Base-by-base conservation (phyloP, 2,113 vertebrate species). In the Oxyura jamaicensis region DNA sequence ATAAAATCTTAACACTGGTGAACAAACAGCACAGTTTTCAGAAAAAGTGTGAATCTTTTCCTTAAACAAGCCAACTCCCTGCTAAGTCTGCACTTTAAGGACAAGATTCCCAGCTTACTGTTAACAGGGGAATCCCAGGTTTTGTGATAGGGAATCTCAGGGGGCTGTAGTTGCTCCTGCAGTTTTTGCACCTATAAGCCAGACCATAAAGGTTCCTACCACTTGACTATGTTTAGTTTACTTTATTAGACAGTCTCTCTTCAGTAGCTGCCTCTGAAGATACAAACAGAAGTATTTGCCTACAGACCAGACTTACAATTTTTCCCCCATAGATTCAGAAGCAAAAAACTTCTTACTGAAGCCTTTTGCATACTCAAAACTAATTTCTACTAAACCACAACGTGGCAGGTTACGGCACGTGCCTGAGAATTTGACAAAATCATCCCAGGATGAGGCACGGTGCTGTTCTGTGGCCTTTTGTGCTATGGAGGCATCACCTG, bases 181-280 rank as follows among this genome's bases (percentile, higher is more conserved):
- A 82, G n/a, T 36, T 89, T 31, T 67, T 84, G n/a, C 35, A 28
- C 13, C 56, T 50, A 0, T 3, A 35, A 66, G 12, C 67, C 41
- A 72, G 60, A 36, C 48, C 17, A 2, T 29, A n/a, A 46, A 66
- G 50, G 36, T 52, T 0, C 17, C 14, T 29, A 10, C 29, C 39
- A 42, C 63, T 12, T 50, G 41, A 10, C 19, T 58, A 2, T 36
- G 53, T n/a, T 56, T 77, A 48, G 0, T 50, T n/a, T 4, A 23
- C 52, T 58, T 39, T 41, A 0, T 44, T 20, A 29, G 53, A 10
- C 50, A 23, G 0, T 12, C 39, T 10, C n/a, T 55, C 78, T 72
- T 74, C 65, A 31, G 59, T 39, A 41, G 11, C 36, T 78, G 66
- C 52, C 84, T 0, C 69, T 60, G 48, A 52, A 83, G 53, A 31